Evolutionary conservation across 1,140 invertebrate species (phyloP).

Genomic region (silkworm (Bombyx mori)): ASM3026992v2 NC_085123.1:11961001-11961500

Average conservation of each 20-base stretch:
- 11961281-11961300: constrained; percentile 61
- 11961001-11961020: too few species aligned
- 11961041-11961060: too few species aligned
- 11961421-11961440: constrained; percentile 17
- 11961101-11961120: too few species aligned
- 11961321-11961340: constrained; percentile 58
- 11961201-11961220: constrained; percentile 31
- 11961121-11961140: too few species aligned
- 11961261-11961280: constrained; percentile 63
- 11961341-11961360: constrained; percentile 52
- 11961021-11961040: too few species aligned
- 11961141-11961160: too few species aligned
- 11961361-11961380: constrained; percentile 66
- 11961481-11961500: too few species aligned
- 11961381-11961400: constrained; percentile 62
- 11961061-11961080: too few species aligned
- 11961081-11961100: too few species aligned
- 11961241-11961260: constrained; percentile 28
- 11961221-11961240: constrained; percentile 60
- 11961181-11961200: constrained; percentile 18
- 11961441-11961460: background rate
- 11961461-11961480: too few species aligned
- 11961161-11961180: too few species aligned
- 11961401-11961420: constrained; percentile 65
- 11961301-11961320: constrained; percentile 66